Base-by-base conservation (phyloP, 2,888 invertebrate genomes). In the Anthrax anthrax region DNA sequence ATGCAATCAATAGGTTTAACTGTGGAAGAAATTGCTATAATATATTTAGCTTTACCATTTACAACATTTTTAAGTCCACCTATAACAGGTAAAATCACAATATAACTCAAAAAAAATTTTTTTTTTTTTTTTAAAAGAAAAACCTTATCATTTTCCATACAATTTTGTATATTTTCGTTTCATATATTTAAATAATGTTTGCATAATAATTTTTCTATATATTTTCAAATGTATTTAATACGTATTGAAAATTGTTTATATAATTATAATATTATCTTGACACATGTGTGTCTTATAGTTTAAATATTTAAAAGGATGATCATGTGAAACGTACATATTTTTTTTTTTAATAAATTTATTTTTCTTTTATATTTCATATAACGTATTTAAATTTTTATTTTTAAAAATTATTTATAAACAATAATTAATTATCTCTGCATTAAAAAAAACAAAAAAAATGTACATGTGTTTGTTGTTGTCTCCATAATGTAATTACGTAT, bases 1-100 rank as follows among this genome's bases (percentile, higher is more conserved):
- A 90, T 91, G 90, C 86, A 85, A 68, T 67, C 85, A 60, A 81
- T 90, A 62, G 90, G 90, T 50, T 72, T 91, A 48, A 83, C 84
- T 41, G 81, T 89, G 54, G 82, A 85, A 57, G 87, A 91, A 71
- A 85, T 88, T 51, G 86, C 87, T 46, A 80, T 88, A 59, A 84
- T 90, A 56, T 90, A 89, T 69, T 74, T 89, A 57, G 81, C 87
- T 2, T 73, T 90, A 60, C 89, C 90, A 10, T 82, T 90, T 57
- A 84, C 88, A 8, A 85, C 89, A 8, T 87, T 90, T 62, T 70
- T 90, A 54, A 83, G 88, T 56, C 84, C 89, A 29, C 88, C 88
- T 17, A 73, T 88, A 43, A 84, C 89, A 63, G 82, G 81, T 81
- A 37, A 23, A 23, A 6, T 23, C 8, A 6, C 4, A 6, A 6